Evolutionary conservation across 2,888 invertebrate species (phyloP).

Genomic region (Dryadula phaetusa): DNA sequence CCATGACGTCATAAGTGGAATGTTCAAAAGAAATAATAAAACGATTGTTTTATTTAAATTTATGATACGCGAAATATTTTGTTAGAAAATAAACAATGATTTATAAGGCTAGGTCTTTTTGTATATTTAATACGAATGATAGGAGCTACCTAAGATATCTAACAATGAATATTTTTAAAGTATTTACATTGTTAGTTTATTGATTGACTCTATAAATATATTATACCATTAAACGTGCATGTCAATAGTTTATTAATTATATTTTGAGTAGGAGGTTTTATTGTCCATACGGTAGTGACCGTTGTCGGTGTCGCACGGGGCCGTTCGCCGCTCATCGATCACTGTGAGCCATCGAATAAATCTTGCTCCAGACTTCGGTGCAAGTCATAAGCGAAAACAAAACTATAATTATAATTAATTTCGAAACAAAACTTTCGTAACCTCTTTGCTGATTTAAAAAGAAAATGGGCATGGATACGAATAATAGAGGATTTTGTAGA

Average conservation of each 20-base stretch:
- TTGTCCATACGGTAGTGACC: constrained; percentile 67
- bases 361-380: constrained; percentile 54
- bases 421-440: neutral
- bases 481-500: neutral
- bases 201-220: constrained; percentile 21
- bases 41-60: constrained; percentile 38
- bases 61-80: constrained; percentile 32
- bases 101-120: neutral
- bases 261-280: constrained; percentile 42
- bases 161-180: constrained; percentile 9
- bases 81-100: neutral
- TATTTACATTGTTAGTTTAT: neutral
- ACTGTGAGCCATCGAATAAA: constrained; percentile 76
- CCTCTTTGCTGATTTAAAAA: neutral
- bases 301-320: constrained; percentile 61
- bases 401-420: neutral
- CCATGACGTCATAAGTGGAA: constrained; percentile 60
- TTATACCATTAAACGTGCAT: constrained; percentile 34
- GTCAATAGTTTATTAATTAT: constrained; percentile 43
- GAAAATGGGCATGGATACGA: too few species aligned
- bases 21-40: constrained; percentile 43
- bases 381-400: constrained; percentile 32
- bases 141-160: neutral
- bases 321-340: constrained; percentile 70
- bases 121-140: neutral